Conservation (phyloP, 30 jellyfish, hydroid and myxozoan species). For the Cassiopea andromeda region DNA sequence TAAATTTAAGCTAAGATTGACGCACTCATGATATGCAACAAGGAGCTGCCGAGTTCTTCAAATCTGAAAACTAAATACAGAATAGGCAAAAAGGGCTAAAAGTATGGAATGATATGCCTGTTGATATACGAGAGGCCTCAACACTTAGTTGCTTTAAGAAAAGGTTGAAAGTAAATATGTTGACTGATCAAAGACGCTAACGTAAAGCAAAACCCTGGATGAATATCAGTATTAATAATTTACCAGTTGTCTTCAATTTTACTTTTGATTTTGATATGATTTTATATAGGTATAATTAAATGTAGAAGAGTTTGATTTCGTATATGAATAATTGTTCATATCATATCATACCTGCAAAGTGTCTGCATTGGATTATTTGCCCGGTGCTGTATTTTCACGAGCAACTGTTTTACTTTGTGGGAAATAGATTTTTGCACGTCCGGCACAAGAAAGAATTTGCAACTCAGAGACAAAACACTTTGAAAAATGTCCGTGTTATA, state of each 20-base stretch:
- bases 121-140: not conserved
- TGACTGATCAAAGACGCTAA: slow-evolving; percentile 25
- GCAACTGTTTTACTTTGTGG: too few species aligned
- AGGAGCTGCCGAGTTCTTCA: slow-evolving; percentile 37
- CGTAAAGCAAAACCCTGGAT: not conserved
- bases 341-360: not conserved
- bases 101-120: slow-evolving; percentile 2
- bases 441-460: too few species aligned
- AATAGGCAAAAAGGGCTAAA: slow-evolving; percentile 6
- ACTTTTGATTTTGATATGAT: not conserved
- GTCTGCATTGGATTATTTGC: too few species aligned
- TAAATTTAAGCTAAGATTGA: slow-evolving; percentile 26
- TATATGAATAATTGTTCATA: not conserved
- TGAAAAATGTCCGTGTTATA: too few species aligned
- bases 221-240: not conserved
- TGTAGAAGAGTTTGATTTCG: not conserved
- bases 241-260: not conserved
- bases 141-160: slow-evolving; percentile 35
- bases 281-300: not conserved
- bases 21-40: slow-evolving; percentile 36
- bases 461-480: too few species aligned
- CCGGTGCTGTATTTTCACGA: too few species aligned
- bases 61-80: slow-evolving; percentile 11
- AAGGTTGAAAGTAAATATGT: not conserved
- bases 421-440: too few species aligned